These are phyloP conservation scores for Heteromurus nitidus DNA, from an alignment of 2,888 invertebrate species.

Conservation along the genomic window DNA sequence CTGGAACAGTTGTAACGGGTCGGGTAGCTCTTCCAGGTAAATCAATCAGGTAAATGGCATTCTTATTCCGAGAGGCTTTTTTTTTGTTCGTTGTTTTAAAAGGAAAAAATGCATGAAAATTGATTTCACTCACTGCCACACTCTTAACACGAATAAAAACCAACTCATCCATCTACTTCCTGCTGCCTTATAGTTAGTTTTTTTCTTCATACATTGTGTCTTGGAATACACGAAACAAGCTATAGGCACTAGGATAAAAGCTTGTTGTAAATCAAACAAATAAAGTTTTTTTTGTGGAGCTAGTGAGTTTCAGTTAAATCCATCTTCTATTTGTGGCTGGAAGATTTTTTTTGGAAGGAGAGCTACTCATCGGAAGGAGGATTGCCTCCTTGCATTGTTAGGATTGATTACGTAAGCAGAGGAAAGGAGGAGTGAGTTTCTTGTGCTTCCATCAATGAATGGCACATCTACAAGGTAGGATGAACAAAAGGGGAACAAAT, in stretches of 20 bases:
- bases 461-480: background rate
- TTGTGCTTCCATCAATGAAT: background rate
- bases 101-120: conserved; percentile 34
- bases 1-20: conserved; percentile 33
- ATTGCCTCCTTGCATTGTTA: background rate
- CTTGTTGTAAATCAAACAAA: background rate
- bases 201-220: too few species aligned
- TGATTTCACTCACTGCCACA: conserved; percentile 3
- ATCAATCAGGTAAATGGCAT: conserved; percentile 63
- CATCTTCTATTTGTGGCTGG: background rate
- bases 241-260: too few species aligned
- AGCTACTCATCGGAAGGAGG: background rate
- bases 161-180: conserved; percentile 12
- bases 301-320: conserved; percentile 1
- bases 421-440: conserved; percentile 1
- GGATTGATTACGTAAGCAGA: background rate
- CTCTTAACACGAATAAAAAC: conserved; percentile 38
- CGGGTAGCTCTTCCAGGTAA: conserved; percentile 41
- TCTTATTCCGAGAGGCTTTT: conserved; percentile 46
- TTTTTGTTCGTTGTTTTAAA: too few species aligned
- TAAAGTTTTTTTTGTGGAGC: background rate
- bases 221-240: too few species aligned
- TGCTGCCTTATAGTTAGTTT: background rate
- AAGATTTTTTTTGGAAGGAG: background rate
- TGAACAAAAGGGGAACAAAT: background rate